Evolutionary conservation across 2,113 vertebrate genomes (phyloP).

Genomic region (Pseudorectes ferrugineus): DNA sequence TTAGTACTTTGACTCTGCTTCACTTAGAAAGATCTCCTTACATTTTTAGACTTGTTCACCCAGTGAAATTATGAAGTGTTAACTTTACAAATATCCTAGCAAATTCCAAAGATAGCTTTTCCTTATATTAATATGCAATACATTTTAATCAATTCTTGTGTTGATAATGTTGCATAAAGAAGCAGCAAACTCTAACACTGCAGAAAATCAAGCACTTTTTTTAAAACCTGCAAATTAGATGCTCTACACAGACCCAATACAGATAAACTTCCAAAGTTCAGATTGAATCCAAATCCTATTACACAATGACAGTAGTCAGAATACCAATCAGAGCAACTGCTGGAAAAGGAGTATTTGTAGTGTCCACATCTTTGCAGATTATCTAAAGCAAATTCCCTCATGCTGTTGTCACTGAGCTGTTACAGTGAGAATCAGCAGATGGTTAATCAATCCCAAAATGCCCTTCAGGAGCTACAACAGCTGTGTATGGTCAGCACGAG

Average conservation of each 20-base stretch:
- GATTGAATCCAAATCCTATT: background rate
- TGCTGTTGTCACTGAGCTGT: background rate
- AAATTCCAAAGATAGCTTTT: background rate
- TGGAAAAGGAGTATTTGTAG: background rate
- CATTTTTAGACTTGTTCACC: background rate
- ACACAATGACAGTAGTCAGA: background rate
- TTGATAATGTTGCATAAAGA: background rate
- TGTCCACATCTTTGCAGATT: background rate
- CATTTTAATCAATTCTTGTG: background rate
- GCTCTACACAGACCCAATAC: background rate
- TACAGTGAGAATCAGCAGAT: conserved; percentile 56
- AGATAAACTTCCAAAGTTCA: background rate
- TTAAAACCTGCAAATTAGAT: background rate
- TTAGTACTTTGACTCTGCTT: background rate
- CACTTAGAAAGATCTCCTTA: background rate
- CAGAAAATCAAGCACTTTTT: background rate
- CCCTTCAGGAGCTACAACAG: conserved; percentile 47
- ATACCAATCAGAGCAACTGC: background rate
- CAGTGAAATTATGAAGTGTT: background rate
- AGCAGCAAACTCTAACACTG: background rate
- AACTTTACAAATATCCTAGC: background rate
- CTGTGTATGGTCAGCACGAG: conserved; percentile 50
- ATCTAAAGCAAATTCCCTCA: conserved; percentile 29
- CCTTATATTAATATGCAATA: background rate
- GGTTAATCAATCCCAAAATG: conserved; percentile 60